phyloP scores from a whole-genome alignment of 2,113 vertebrate genomes.

The Urocitellus parryii region DNA sequence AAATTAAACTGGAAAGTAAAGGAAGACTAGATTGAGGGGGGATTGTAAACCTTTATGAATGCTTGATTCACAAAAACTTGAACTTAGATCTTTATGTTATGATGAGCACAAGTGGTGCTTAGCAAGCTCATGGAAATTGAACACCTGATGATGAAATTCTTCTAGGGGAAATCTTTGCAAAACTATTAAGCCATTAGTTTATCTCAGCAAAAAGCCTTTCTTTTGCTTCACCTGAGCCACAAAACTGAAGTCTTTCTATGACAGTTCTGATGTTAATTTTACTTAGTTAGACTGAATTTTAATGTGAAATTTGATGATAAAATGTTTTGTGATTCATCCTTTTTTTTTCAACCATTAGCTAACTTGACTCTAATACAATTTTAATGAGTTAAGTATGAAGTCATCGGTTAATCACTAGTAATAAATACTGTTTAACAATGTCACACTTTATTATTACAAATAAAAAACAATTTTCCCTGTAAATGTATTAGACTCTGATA shows the following conservation, averaged over 20 bases:
- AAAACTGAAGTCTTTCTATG: constrained; percentile 21
- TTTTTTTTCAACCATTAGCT: constrained; percentile 72
- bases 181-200: constrained; percentile 20
- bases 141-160: neutral
- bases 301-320: constrained; percentile 69
- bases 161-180: neutral
- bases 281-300: constrained; percentile 33
- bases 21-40: neutral
- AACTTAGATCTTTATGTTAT: constrained; percentile 20
- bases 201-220: neutral
- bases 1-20: constrained; percentile 18
- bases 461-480: constrained; percentile 70
- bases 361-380: constrained; percentile 68
- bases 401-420: constrained; percentile 68
- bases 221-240: neutral
- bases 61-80: neutral
- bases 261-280: constrained; percentile 54
- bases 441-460: constrained; percentile 72
- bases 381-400: constrained; percentile 75
- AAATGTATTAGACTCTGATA: constrained; percentile 72
- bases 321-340: constrained; percentile 62
- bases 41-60: neutral
- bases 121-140: neutral
- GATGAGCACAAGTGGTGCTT: constrained; percentile 55
- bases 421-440: constrained; percentile 73